Evolutionary conservation across 2,888 invertebrate species (phyloP), one percentile per base, ranked within the genome.

Genomic region (Lepidocyrtoides sp.): DNA sequence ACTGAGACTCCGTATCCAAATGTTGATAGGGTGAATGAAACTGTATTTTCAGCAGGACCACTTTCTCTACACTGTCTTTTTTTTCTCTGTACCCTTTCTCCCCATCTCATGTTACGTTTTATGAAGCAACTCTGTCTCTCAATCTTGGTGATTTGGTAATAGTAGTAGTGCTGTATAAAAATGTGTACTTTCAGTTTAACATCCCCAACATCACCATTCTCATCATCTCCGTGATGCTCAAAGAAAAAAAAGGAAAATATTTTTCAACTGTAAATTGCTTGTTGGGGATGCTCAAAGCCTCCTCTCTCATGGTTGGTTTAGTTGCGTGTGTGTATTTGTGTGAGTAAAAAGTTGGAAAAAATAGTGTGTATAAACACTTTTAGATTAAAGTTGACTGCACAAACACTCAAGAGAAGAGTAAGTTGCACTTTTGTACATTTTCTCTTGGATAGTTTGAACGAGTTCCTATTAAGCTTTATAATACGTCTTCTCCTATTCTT

Each of bases 221-320:
- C 63, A 36, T 57, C 79, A 79, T 57, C 79, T 2, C 14, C 51
- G 14, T 7, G n/a, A 26, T 8, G 2, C 60, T 41, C 82, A 82
- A 66, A 83, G 44, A 83, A n/a, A n/a, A n/a, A n/a, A n/a, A n/a
- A n/a, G n/a, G n/a, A 81, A 60, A 54, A 81, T 60, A 57, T 81
- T 81, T 81, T 48, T 81, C 12, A 81, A 60, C 60, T 60, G 60
- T 81, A 54, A 20, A 51, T 79, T 54, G 44, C 5, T n/a, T n/a
- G n/a, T 26, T 48, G 20, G 75, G 26, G 60, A 51, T 23, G 51
- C 26, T 60, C 60, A 60, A 60, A 60, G 60, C 7, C 0, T 14
- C 36, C 0, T 20, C 32, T 32, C 32, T 36, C n/a, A 1, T 60
- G 10, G 32, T 54, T 7, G 81, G 32, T 17, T 60, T 20, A 51